Evolutionary conservation across 2,888 invertebrate species (phyloP), one percentile per base, ranked within the genome.

Genomic region (Trachelus tabidus): DNA sequence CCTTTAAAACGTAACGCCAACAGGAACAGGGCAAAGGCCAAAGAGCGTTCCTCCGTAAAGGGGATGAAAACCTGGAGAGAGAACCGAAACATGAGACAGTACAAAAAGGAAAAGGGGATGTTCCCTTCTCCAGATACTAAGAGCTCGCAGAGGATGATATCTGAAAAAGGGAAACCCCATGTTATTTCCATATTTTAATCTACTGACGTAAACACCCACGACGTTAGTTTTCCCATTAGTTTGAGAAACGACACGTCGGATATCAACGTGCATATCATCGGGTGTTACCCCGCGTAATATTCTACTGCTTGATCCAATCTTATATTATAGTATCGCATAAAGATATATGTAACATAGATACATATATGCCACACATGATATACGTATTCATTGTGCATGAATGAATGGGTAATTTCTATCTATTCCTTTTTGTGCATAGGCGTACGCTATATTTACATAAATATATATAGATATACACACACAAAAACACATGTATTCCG

Each of bases 141-240:
- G 23, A 56, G 56, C 56, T 15, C 15, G 23, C 56, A 56, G 9
- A 56, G 23, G 23, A 56, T 56, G 56, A 56, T 56, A 23, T 15
- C 33, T 33, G 69, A 68, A 75, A 35, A 56, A 76, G 75, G 69
- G 68, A 34, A 75, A 73, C 69, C 73, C 15, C 71, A 31, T 31
- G 85, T 86, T 87, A 90, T 90, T 90, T 89, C 88, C 89, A 90
- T 90, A 90, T 90, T 90, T 89, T 89, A 90, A 90, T 89, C 89
- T 87, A 86, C 86, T 84, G 81, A 82, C 85, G 86, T 85, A 88
- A 87, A 89, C 83, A 81, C 83, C 79, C 75, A 75, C 83, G 80
- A 77, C 81, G 78, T 85, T 84, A 84, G 84, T 87, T 85, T 85
- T 83, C 82, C 86, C 84, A 85, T 87, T 87, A 86, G 83, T 81